Conservation (phyloP, 1,140 invertebrate genomes). For the Drosophila parvula region DNA sequence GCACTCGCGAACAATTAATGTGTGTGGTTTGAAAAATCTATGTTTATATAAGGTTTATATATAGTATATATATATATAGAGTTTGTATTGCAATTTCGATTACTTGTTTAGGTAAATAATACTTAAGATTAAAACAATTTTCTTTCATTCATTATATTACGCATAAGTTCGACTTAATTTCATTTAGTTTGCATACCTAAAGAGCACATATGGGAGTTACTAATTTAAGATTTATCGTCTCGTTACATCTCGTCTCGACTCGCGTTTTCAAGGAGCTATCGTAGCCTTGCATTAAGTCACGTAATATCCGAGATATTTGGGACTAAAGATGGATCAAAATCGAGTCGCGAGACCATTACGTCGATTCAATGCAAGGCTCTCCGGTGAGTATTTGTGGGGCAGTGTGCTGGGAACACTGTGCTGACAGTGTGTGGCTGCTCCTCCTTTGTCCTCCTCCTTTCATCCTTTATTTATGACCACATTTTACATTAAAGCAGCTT, state of each 20-base stretch:
- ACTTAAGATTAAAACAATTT: constrained; percentile 79
- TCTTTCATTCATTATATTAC: constrained; percentile 60
- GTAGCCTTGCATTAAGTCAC: constrained; percentile 78
- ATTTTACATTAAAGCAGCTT: constrained; percentile 79
- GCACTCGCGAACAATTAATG: constrained; percentile 60
- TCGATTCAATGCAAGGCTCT: constrained; percentile 81
- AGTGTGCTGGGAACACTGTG: constrained; percentile 55
- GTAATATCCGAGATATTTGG: constrained; percentile 60
- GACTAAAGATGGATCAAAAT: constrained; percentile 29
- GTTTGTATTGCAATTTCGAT: constrained; percentile 62
- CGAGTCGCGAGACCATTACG: constrained; percentile 59
- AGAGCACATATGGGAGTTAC: constrained; percentile 71
- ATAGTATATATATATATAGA: constrained; percentile 34
- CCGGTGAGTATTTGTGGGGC: constrained; percentile 39
- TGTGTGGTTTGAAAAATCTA: constrained; percentile 39
- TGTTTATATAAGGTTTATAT: constrained; percentile 25
- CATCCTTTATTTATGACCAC: constrained; percentile 68
- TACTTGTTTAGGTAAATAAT: constrained; percentile 73
- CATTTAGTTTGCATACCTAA: constrained; percentile 76
- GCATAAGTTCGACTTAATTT: constrained; percentile 81
- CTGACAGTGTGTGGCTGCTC: constrained; percentile 63
- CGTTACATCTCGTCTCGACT: constrained; percentile 2
- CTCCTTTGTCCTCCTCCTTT: constrained; percentile 6
- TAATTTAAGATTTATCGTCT: constrained; percentile 40
- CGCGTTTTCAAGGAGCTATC: constrained; percentile 38